Evolutionary conservation across 2,797 vertebrate species (phyloP), one percentile per base, ranked within the genome.

Genomic region (Acanthurus lineatus): DNA sequence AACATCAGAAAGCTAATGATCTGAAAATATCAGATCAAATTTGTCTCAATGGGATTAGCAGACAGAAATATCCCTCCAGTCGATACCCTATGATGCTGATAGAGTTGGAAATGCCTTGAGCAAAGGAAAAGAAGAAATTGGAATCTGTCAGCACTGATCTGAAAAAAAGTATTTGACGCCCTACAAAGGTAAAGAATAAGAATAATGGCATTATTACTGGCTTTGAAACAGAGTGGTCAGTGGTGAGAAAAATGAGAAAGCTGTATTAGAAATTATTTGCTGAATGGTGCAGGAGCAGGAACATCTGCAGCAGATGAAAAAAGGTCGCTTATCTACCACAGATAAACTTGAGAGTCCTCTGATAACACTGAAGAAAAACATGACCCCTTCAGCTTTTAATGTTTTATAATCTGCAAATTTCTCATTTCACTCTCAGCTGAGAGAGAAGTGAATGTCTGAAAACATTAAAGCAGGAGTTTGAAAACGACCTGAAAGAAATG

Each of bases 1-100:
- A 87, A 79, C 81, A 84, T 90, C 83, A 82, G 77, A 85, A 72
- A 83, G 68, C 78, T 90, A 89, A 90, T 86, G 84, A 85, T 89
- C 77, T 69, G 65, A 87, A 86, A 78, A 77, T 80, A 86, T 87
- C 66, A 76, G 77, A 88, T 90, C 73, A 75, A 69, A 75, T 87
- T 68, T 81, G 69, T 81, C 88, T 88, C 87, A 44, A 75, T 51
- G 76, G 83, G 77, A 89, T 89, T 73, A 80, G 48, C 59, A 67
- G 87, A 82, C 73, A 82, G 78, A 75, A 83, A 81, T 78, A 76
- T 73, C 77, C 75, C 68, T 67, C 62, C 12, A n/a, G 82, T 82
- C 49, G 35, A 83, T 71, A 54, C 49, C 40, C 59, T 63, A 14
- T 67, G 77, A 83, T 74, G 76, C 72, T 78, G 79, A 87, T 72